Evolutionary conservation across 2,888 invertebrate species (phyloP).

Genomic region (Caenorhabditis uteleia): DNA sequence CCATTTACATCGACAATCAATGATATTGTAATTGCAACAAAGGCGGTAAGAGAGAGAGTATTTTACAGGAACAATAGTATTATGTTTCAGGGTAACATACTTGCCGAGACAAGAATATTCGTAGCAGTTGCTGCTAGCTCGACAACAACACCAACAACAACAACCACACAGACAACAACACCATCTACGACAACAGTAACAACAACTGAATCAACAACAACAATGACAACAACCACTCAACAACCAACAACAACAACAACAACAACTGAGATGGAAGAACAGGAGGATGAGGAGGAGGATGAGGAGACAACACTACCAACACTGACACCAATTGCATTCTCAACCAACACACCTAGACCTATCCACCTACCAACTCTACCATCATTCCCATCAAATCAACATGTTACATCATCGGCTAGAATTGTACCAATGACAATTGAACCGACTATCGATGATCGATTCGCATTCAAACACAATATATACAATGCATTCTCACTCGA

Average conservation of each 20-base stretch:
- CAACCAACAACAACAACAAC: not conserved
- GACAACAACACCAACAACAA: constrained; percentile 1
- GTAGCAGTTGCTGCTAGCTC: constrained; percentile 19
- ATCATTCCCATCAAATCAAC: no score
- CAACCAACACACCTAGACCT: not conserved
- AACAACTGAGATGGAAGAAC: not conserved
- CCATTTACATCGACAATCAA: constrained; percentile 26
- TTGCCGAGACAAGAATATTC: constrained; percentile 29
- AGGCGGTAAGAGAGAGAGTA: constrained; percentile 4
- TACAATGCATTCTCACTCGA: constrained; percentile 53
- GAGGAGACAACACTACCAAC: no score
- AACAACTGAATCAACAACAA: constrained; percentile 1
- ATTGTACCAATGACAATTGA: constrained; percentile 1
- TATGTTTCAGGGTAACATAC: constrained; percentile 18
- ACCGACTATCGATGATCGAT: not conserved
- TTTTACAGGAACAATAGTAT: not conserved
- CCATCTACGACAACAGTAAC: not conserved
- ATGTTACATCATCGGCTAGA: constrained; percentile 11
- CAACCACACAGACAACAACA: constrained; percentile 5
- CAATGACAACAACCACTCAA: not conserved
- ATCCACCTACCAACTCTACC: no score
- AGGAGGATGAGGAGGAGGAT: constrained; percentile 6
- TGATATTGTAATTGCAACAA: constrained; percentile 37
- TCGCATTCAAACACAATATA: constrained; percentile 22
- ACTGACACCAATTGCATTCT: not conserved